These are phyloP conservation scores for Urechis unicinctus DNA, from an alignment of 2,888 invertebrate genomes.

Conservation along the genomic window DNA sequence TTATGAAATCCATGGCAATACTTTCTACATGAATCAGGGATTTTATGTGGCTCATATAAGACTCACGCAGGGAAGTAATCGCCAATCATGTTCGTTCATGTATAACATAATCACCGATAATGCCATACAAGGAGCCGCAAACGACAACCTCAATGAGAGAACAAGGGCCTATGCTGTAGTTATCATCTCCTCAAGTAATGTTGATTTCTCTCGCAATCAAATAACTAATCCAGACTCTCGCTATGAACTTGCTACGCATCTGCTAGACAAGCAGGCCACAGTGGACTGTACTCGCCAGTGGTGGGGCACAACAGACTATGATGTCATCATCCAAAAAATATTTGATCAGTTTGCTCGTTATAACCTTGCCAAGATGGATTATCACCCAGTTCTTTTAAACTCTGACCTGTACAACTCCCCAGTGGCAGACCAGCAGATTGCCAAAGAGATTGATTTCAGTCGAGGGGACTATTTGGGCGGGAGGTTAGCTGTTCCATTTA, in stretches of 20 bases:
- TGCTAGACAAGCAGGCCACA: conserved; percentile 64
- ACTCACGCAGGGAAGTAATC: conserved; percentile 76
- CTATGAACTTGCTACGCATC: conserved; percentile 91
- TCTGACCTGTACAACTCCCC: conserved; percentile 76
- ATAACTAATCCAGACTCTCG: conserved; percentile 82
- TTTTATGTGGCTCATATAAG: conserved; percentile 81
- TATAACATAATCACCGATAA: conserved; percentile 83
- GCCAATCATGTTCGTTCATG: conserved; percentile 68
- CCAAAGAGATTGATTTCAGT: conserved; percentile 63
- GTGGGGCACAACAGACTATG: conserved; percentile 60
- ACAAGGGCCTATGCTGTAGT: conserved; percentile 88
- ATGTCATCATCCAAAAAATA: conserved; percentile 30
- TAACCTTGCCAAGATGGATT: conserved; percentile 85
- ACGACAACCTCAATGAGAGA: conserved; percentile 68
- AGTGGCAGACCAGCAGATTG: conserved; percentile 67
- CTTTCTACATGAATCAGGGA: conserved; percentile 82
- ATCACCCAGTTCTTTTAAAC: conserved; percentile 82
- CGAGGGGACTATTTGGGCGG: conserved; percentile 41
- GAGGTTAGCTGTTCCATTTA: conserved; percentile 3
- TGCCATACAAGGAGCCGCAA: conserved; percentile 74
- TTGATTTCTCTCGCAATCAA: conserved; percentile 81
- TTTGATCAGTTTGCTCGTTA: conserved; percentile 57
- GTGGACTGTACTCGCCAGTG: conserved; percentile 94
- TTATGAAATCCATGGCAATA: conserved; percentile 58
- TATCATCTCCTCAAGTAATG: conserved; percentile 84